Conservation (phyloP, 2,113 vertebrate species). For the Pipa parva region DNA sequence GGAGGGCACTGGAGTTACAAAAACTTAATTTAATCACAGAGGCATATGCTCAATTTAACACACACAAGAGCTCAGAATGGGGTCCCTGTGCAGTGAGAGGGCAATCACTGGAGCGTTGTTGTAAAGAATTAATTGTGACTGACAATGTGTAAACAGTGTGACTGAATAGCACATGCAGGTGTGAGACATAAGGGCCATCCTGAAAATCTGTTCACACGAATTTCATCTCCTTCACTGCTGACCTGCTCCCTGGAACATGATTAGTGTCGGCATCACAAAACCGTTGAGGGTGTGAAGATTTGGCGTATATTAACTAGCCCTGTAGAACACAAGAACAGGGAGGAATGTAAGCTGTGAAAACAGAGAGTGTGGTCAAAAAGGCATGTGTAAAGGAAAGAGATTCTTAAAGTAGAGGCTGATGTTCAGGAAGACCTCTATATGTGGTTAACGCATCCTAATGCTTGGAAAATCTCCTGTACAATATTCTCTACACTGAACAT, state of each 20-base stretch:
- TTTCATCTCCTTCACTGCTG: slow-evolving; percentile 59
- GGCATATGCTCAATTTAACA: slow-evolving; percentile 77
- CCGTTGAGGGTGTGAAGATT: slow-evolving; percentile 60
- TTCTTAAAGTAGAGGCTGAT: background rate
- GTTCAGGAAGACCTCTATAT: background rate
- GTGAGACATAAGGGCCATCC: slow-evolving; percentile 66
- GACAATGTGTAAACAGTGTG: slow-evolving; percentile 75
- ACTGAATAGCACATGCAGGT: slow-evolving; percentile 76
- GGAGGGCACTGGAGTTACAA: slow-evolving; percentile 51
- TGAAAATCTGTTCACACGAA: slow-evolving; percentile 67
- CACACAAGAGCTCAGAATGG: slow-evolving; percentile 75
- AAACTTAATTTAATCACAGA: slow-evolving; percentile 70
- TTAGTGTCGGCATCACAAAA: slow-evolving; percentile 63
- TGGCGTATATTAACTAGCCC: slow-evolving; percentile 59
- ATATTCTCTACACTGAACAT: too few relatives aligned
- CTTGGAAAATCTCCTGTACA: too few relatives aligned
- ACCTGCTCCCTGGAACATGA: slow-evolving; percentile 62
- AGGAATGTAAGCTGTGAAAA: slow-evolving; percentile 47
- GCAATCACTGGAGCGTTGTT: slow-evolving; percentile 62
- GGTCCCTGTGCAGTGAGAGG: slow-evolving; percentile 65
- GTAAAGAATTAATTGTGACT: slow-evolving; percentile 75
- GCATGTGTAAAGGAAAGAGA: slow-evolving; percentile 47
- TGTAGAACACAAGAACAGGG: slow-evolving; percentile 44
- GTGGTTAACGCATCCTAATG: too few relatives aligned
- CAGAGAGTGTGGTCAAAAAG: slow-evolving; percentile 52